A percentile compares a stretch with the other conserved stretches of the same genome.
These are phyloP conservation scores for Propithecus deckenii DNA, from an alignment of 2,797 vertebrate genomes.

Conservation along the genomic window DNA sequence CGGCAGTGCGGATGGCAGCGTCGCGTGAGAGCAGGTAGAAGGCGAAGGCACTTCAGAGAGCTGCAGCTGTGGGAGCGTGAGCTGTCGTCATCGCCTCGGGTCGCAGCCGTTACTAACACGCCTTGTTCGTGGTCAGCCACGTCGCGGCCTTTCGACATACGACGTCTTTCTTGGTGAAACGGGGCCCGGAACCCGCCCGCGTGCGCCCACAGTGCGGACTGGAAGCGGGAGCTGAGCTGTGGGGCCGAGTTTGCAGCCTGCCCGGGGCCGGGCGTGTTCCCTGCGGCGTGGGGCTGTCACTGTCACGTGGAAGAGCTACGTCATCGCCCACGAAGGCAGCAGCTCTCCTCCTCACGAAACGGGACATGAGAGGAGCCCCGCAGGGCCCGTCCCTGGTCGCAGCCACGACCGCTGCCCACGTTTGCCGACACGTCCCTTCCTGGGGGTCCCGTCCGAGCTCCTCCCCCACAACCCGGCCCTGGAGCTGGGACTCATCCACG, in stretches of 20 bases:
- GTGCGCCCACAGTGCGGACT: neutral
- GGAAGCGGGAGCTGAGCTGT: neutral
- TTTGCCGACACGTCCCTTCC: neutral
- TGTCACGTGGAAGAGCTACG: neutral
- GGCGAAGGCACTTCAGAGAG: neutral
- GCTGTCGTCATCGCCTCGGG: neutral
- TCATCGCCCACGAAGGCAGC: neutral
- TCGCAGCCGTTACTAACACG: neutral
- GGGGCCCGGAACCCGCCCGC: neutral
- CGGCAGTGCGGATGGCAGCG: too few species aligned
- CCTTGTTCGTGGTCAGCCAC: too few species aligned
- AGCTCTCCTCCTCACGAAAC: neutral
- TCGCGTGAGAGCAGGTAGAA: too few species aligned
- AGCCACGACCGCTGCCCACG: neutral
- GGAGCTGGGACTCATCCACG: neutral
- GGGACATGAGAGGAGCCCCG: too few species aligned
- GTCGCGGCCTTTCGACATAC: neutral
- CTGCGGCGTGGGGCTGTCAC: neutral
- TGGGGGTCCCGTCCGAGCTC: accelerated
- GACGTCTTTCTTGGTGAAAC: neutral
- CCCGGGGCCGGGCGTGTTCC: too few species aligned
- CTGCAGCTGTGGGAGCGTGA: neutral
- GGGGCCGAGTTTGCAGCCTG: neutral
- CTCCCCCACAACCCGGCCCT: neutral
- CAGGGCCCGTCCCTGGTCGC: accelerated